Conservation (phyloP, 1,140 invertebrate genomes). For the Gonioctena quinquepunctata region DNA sequence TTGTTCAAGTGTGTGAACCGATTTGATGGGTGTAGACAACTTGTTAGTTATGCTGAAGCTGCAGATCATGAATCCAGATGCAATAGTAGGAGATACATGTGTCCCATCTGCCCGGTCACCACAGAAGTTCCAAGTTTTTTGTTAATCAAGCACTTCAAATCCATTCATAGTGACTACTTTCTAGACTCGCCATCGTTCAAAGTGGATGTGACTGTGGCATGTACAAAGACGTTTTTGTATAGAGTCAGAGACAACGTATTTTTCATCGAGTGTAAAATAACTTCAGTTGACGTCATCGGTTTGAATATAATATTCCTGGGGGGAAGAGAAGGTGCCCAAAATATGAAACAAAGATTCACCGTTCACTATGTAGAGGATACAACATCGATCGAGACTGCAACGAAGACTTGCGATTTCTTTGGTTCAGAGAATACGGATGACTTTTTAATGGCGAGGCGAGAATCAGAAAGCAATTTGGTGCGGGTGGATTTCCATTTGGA, state of each 20-base stretch:
- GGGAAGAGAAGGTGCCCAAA: neutral
- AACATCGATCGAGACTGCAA: too few species aligned
- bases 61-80: neutral
- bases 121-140: neutral
- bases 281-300: neutral
- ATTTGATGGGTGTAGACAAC: neutral
- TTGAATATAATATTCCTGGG: neutral
- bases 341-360: too few species aligned
- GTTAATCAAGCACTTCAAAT: neutral
- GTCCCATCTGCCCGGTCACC: neutral
- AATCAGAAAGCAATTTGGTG: too few species aligned
- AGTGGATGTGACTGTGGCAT: neutral
- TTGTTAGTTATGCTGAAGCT: neutral
- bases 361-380: too few species aligned
- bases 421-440: too few species aligned
- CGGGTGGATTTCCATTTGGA: too few species aligned
- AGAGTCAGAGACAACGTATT: neutral
- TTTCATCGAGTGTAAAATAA: neutral
- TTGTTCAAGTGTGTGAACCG: neutral
- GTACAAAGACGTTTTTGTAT: neutral
- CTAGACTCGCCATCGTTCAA: neutral
- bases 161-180: neutral
- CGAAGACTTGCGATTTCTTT: too few species aligned
- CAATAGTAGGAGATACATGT: neutral
- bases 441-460: too few species aligned